Evolutionary conservation across 2,888 invertebrate genomes (phyloP), one percentile per base, ranked within the genome.

Genomic region (Caenorhabditis zanzibari): DNA sequence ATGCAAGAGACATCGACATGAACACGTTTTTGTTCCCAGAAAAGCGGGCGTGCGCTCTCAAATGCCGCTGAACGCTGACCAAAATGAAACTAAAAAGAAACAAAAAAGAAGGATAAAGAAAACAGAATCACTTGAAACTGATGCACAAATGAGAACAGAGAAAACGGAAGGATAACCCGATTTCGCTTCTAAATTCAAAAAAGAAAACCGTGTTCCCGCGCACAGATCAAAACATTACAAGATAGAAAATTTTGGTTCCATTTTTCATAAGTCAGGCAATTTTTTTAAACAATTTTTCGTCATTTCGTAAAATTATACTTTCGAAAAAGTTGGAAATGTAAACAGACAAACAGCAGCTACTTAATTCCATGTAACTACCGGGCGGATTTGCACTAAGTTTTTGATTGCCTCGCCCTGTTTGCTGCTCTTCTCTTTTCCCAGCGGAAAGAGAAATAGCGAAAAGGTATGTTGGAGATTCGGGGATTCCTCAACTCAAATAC

Each of bases 321-420:
- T 28, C 56, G n/a, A 56, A 32, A 32, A 32, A 61, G 72, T 16
- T 61, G 41, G 4, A 4, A 14, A 14, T 72, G 72, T 71, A 54
- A 71, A 73, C 61, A 73, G 12, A 52, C 28, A 6, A 32, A 59
- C 32, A 49, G 59, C 35, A 32, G 35, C 72, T 59, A 49, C 61
- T 24, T 74, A 74, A 74, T 74, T 74, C 74, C 56, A 74, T 54
- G 28, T 64, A 74, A 74, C 63, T 64, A 74, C 58, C 71, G n/a
- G 59, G 74, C 26, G 74, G 63, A 64, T 63, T 74, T 54, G 28
- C 74, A 64, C 54, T 74, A 63, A 63, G 54, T 74, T 64, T 54
- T 56, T 64, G 54, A 74, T 64, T 61, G 54, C 24, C 41, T 56
- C 69, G 44, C 28, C 63, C 54, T 74, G 54, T 74, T 74, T 74